Base-by-base conservation (phyloP, 2,888 invertebrate species). In the Eupithecia pulchellata region DNA sequence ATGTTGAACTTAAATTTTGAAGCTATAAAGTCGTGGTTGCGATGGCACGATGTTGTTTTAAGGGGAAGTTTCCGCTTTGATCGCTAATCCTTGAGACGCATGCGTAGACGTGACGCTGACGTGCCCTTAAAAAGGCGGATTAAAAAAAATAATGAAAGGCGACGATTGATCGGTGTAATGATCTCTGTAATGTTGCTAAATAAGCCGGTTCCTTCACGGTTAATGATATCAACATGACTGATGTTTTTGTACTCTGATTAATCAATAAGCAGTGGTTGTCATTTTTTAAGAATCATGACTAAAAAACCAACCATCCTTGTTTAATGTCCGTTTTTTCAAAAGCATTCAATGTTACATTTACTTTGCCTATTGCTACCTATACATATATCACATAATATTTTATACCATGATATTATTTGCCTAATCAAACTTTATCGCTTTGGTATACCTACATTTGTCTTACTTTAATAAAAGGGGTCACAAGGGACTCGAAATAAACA, bases 11-110 rank as follows among this genome's bases (percentile, higher is more conserved):
- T 78, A 86, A 81, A 61, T 14, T 0, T 25, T 67, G 60, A 76
- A 66, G 71, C 17, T 63, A 81, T 89, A 89, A 76, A 82, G 87
- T 85, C 75, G 83, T 77, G 75, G 84, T 86, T 90, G 77, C 75
- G 78, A 81, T 83, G 84, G 78, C 75, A 72, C 77, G 79, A 75
- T 85, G 84, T 68, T 78, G 79, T 88, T n/a, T n/a, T 89, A 88
- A 89, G 89, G 88, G 89, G 85, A 83, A 83, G 87, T 84, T 81
- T 81, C 76, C 83, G 85, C 84, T 88, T 89, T 88, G 88, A 87
- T 82, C 80, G 84, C 82, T 93, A 92, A 93, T 92, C 93, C 89
- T 85, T 85, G 74, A 78, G 82, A 77, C 77, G 82, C 83, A 88
- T 92, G 93, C 92, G 87, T 80, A 87, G 78, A 82, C 89, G 90